Base-by-base conservation (phyloP, 2,797 vertebrate species). In the Heteromormyrus szaboi region DNA sequence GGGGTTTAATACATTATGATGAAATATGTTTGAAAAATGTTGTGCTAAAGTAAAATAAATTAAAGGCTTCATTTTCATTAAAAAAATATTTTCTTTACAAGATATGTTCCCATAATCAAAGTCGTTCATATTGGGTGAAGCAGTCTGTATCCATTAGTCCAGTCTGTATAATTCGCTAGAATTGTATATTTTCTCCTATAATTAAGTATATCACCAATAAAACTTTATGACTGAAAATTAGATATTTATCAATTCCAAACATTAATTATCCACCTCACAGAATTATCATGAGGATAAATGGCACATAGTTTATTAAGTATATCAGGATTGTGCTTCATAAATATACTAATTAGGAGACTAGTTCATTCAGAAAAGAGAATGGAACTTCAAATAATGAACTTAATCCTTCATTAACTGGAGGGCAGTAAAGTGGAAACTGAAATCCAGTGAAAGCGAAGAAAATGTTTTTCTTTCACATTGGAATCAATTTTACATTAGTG, bases 401-500 rank as follows among this genome's bases (percentile, higher is more conserved):
- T 59, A 8, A 81, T 54, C 22, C 25, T 33, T 44, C 3, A 2
- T 44, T 88, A 53, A 89, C 65, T 84, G 79, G 44, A 68, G 86
- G 51, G 44, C 72, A 89, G 89, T 89, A 87, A 89, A 89, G 41
- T 87, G 89, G 86, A 88, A 87, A 89, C 62, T 41, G 86, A 89
- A 88, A 87, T 87, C 54, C 44, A 22, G 41, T 44, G 54, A 88
- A 88, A 56, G 86, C 25, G 9, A 62, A 84, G 83, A 87, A 53
- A 65, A 53, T 9, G n/a, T n/a, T 59, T 22, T 62, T 62, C 19
- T 54, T 89, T 56, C 29, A 84, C 19, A 65, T 14, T 87, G 86
- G 51, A 11, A 37, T 44, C 62, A 68, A 19, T 72, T 33, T 25
- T 81, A 65, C 44, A 41, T n/a, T 19, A 51, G 56, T 56, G 22